These are phyloP conservation scores for Dryas iulia DNA, from an alignment of 1,140 invertebrate genomes.

Conservation along the genomic window DNA sequence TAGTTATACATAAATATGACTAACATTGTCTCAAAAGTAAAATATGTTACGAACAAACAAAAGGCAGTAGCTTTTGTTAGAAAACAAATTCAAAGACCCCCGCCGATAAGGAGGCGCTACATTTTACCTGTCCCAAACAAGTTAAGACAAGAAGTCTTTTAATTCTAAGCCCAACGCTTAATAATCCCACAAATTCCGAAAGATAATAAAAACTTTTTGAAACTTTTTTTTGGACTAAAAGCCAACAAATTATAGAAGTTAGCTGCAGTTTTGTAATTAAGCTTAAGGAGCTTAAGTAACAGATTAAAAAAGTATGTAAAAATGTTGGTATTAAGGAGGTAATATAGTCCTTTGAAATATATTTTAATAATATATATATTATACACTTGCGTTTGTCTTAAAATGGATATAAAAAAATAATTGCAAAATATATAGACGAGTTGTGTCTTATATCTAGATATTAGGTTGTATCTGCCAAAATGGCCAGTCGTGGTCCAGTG, in stretches of 20 bases:
- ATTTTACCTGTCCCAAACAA: conserved; percentile 49
- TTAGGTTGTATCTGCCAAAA: too few relatives aligned
- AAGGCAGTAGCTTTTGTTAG: conserved; percentile 29
- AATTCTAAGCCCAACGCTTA: conserved; percentile 25
- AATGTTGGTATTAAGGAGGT: neutral
- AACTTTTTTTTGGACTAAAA: neutral
- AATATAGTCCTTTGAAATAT: neutral
- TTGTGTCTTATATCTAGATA: too few relatives aligned
- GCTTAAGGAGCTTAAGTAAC: neutral
- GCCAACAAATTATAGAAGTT: neutral
- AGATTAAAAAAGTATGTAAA: neutral
- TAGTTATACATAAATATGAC: neutral
- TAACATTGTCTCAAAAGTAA: neutral
- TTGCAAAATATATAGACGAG: too few relatives aligned
- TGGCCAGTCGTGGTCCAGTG: too few relatives aligned
- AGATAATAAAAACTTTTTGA: conserved; percentile 17
- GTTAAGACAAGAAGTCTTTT: conserved; percentile 43
- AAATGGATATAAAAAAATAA: too few relatives aligned
- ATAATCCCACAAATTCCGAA: conserved; percentile 17
- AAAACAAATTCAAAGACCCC: conserved; percentile 33
- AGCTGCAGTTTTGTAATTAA: neutral
- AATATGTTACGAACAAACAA: conserved; percentile 1
- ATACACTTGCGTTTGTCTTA: too few relatives aligned
- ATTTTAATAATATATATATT: too few relatives aligned
- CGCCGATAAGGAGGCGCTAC: conserved; percentile 35